A percentile compares a stretch with the other conserved stretches of the same genome.
Conservation (phyloP, 2,113 vertebrate species). For the Telmatochromis brichardi region DNA sequence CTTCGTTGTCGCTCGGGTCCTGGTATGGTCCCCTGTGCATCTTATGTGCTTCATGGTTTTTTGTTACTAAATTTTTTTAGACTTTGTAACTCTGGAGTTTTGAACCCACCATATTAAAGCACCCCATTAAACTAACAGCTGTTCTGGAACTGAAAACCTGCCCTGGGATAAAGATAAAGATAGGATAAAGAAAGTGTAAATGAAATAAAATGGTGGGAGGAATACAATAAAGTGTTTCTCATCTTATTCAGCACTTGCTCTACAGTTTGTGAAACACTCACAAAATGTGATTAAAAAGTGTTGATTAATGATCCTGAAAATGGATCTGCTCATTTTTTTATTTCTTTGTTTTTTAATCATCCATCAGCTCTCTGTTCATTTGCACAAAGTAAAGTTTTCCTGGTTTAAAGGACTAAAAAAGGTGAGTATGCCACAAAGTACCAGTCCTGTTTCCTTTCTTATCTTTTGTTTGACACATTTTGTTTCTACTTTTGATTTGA, state of each 20-base stretch:
- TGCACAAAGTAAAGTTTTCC: not conserved
- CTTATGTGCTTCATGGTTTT: not conserved
- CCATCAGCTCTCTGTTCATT: not conserved
- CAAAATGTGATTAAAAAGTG: not conserved
- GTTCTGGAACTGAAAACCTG: not conserved
- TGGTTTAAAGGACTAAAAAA: not conserved
- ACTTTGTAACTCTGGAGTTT: not conserved
- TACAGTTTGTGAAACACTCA: not conserved
- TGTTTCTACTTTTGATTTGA: not conserved
- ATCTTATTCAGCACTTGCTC: not conserved
- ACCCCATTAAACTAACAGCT: not conserved
- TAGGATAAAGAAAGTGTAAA: not conserved
- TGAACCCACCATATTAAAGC: not conserved
- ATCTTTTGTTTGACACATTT: not conserved
- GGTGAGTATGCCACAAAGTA: not conserved
- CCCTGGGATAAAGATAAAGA: not conserved
- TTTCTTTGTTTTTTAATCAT: not conserved
- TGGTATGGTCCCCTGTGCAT: not conserved
- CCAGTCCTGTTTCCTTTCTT: not conserved
- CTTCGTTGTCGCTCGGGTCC: not conserved
- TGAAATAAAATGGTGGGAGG: not conserved
- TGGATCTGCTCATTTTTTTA: not conserved
- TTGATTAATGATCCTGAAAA: not conserved
- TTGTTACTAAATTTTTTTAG: not conserved
- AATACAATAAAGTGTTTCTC: not conserved